Base-by-base conservation (phyloP, 2,113 vertebrate genomes). In the Lates calcarifer region DNA sequence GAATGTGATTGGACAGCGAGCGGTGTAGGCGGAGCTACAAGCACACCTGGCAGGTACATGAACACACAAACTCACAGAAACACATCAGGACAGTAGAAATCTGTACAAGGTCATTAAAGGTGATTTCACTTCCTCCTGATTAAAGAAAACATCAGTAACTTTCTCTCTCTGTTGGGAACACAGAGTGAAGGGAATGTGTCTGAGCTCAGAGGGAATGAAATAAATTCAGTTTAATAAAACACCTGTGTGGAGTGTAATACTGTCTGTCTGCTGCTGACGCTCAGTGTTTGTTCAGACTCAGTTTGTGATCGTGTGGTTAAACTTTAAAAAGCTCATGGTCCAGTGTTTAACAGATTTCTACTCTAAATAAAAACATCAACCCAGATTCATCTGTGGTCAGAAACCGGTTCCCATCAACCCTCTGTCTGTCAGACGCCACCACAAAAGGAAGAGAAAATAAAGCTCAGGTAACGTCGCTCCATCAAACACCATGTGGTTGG, bases 21-120 rank as follows among this genome's bases (percentile, higher is more conserved):
- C 3, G 33, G 49, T 20, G 71, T 15, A 18, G 82, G 71, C 28
- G 22, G 76, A 49, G 71, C 71, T 41, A 70, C 24, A 62, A 70
- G 60, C 67, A 66, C 72, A 76, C 49, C 64, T 58, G 43, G 28
- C 51, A 68, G 62, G 51, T 41, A 72, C 41, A 76, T 2, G n/a
- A 37, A 47, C 58, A 53, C 81, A 66, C 22, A 8, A 7, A 43
- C 6, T 24, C 8, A 62, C 37, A 37, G 20, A 49, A 49, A 9
- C 58, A 64, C 5, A 22, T 39, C 10, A 33, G 60, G 43, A 61
- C 26, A 69, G 69, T 13, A 43, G 10, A 60, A 37, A 53, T 11
- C 43, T 71, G 62, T n/a, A 74, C 57, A 41, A 26, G 43, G 58
- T 63, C 35, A 43, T 15, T 10, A 35, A 62, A 81, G 71, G 56